A percentile compares a stretch with the other conserved stretches of the same genome.
phyloP scores from a whole-genome alignment of 2,113 vertebrate species.

The Spermophilus dauricus region DNA sequence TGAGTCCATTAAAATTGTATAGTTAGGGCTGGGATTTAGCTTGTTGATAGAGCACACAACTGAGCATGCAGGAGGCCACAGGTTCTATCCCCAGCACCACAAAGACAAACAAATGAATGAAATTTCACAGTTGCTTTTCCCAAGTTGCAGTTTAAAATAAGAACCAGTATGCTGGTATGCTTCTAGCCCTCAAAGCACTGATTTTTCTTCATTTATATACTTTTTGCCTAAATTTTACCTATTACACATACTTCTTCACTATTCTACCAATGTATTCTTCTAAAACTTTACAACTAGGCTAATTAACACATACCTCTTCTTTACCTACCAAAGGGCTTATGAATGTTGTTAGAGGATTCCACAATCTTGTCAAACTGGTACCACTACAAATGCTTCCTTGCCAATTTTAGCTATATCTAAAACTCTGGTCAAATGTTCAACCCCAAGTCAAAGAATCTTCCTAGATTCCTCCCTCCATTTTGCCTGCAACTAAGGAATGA shows the following conservation, averaged over 20 bases:
- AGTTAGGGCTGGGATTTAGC: no score
- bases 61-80: neutral
- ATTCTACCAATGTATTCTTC: neutral
- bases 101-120: neutral
- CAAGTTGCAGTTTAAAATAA: constrained; percentile 12
- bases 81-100: no score
- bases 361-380: neutral
- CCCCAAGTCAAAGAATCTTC: neutral
- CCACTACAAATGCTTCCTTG: neutral
- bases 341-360: neutral
- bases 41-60: neutral
- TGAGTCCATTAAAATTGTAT: neutral
- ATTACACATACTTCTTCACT: neutral
- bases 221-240: neutral
- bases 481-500: neutral
- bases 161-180: neutral
- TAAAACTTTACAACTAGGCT: neutral
- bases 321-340: neutral
- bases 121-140: neutral
- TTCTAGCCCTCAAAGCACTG: neutral
- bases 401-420: neutral
- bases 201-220: neutral
- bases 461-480: neutral
- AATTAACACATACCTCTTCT: neutral
- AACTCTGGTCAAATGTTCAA: neutral